These are phyloP conservation scores for Dascyllus trimaculatus DNA, from an alignment of 2,113 vertebrate species.

Conservation along the genomic window DNA sequence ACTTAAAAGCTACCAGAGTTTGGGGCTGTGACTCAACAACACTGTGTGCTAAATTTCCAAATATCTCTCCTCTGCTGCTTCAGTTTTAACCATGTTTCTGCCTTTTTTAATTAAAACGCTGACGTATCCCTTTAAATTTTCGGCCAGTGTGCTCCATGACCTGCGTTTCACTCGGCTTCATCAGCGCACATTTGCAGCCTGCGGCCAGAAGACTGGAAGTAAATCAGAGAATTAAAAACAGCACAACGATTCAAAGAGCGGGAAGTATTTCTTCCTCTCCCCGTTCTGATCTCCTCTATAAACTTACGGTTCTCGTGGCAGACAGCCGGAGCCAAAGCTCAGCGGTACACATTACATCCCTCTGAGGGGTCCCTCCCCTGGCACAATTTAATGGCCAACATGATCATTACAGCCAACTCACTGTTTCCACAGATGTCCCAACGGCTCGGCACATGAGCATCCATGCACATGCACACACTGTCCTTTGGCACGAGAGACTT, in stretches of 20 bases:
- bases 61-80: too few species aligned
- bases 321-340: slow-evolving; percentile 50
- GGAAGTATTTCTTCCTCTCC: background rate
- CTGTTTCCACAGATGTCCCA: slow-evolving; percentile 75
- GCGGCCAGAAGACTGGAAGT: background rate
- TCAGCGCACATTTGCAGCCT: slow-evolving; percentile 31
- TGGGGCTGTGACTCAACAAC: too few species aligned
- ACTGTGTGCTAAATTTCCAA: too few species aligned
- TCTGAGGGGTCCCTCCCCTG: slow-evolving; percentile 59
- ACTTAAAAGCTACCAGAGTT: too few species aligned
- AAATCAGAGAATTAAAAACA: slow-evolving; percentile 6
- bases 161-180: background rate
- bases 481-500: slow-evolving; percentile 29
- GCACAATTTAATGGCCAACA: slow-evolving; percentile 71
- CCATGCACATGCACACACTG: slow-evolving; percentile 61
- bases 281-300: slow-evolving; percentile 26
- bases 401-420: slow-evolving; percentile 59
- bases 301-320: slow-evolving; percentile 25
- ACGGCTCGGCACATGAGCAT: slow-evolving; percentile 53
- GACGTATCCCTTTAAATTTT: slow-evolving; percentile 12
- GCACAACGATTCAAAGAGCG: background rate
- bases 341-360: slow-evolving; percentile 72
- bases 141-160: background rate
- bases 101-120: background rate
- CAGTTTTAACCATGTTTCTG: background rate